These are phyloP conservation scores for Zaprionus inermis DNA, from an alignment of 1,140 invertebrate genomes.

Conservation along the genomic window DNA sequence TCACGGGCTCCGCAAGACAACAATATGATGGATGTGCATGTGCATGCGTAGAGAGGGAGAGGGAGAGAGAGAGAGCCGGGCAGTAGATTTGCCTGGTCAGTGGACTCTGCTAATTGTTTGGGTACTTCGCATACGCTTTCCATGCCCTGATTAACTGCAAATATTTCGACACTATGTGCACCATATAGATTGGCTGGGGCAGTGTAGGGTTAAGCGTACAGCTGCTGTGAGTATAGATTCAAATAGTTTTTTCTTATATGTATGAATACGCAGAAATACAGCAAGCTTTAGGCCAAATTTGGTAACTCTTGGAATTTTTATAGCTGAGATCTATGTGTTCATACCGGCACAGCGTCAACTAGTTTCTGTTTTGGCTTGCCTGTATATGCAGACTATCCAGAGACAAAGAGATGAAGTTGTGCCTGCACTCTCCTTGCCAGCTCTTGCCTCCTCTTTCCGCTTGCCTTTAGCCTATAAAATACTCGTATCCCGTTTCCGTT, in stretches of 20 bases:
- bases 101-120: slow-evolving; percentile 32
- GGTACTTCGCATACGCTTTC: slow-evolving; percentile 3
- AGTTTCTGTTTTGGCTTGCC: neutral
- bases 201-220: neutral
- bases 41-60: neutral
- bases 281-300: no score
- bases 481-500: slow-evolving; percentile 42
- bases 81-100: slow-evolving; percentile 1
- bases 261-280: no score
- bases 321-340: no score
- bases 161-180: slow-evolving; percentile 9
- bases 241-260: no score
- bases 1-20: slow-evolving; percentile 24
- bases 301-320: no score
- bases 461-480: slow-evolving; percentile 27
- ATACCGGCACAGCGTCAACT: neutral
- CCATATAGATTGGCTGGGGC: neutral
- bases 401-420: neutral
- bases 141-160: slow-evolving; percentile 28
- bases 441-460: neutral
- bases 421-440: neutral
- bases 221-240: no score
- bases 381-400: neutral
- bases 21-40: slow-evolving; percentile 21
- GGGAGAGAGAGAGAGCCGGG: neutral